These are phyloP conservation scores for Murina feae DNA, from an alignment of 2,113 vertebrate genomes.

Conservation along the genomic window DNA sequence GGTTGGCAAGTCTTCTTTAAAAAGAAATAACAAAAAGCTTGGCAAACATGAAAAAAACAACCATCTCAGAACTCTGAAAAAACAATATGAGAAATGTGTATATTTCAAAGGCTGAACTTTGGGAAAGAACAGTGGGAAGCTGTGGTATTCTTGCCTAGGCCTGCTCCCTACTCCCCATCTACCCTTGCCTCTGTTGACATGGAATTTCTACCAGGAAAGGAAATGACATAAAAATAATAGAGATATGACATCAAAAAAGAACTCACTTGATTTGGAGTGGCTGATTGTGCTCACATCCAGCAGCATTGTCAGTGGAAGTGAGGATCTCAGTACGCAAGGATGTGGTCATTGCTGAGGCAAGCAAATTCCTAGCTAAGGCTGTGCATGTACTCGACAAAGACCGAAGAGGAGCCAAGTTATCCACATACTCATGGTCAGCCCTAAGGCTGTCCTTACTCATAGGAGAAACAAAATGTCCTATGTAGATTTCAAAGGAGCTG, in stretches of 20 bases:
- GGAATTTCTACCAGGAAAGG: background rate
- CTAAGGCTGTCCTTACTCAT: background rate
- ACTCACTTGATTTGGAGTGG: background rate
- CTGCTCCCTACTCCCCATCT: background rate
- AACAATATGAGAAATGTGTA: background rate
- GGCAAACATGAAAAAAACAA: background rate
- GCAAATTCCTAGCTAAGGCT: background rate
- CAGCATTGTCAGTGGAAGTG: background rate
- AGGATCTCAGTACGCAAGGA: background rate
- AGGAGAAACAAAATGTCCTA: background rate
- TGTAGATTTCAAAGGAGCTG: background rate
- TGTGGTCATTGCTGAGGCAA: background rate
- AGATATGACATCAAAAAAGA: background rate
- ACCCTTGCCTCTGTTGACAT: background rate
- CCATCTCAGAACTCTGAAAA: background rate
- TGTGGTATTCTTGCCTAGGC: background rate
- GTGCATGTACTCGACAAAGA: background rate
- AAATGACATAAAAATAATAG: background rate
- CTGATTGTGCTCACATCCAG: background rate
- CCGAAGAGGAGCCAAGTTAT: background rate
- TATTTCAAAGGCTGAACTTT: background rate
- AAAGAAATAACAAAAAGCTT: background rate
- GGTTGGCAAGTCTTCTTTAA: background rate
- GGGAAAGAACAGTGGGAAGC: background rate
- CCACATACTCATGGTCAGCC: background rate